phyloP scores from a whole-genome alignment of 35 echinoderm and acorn worm genomes.

The Antedon bifida region DNA sequence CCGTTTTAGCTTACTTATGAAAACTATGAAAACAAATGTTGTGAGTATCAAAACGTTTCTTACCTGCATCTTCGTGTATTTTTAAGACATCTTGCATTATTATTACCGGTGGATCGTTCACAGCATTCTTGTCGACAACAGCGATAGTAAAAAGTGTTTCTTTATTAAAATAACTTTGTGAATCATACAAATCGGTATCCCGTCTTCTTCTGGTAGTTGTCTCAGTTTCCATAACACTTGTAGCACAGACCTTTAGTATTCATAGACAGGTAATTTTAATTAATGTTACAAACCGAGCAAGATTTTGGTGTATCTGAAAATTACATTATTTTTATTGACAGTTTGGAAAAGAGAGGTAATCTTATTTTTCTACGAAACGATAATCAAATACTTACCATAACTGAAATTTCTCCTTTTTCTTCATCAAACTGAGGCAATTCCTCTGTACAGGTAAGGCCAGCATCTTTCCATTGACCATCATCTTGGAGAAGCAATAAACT shows the following conservation, averaged over 20 bases:
- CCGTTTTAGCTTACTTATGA: no score
- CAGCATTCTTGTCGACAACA: not conserved
- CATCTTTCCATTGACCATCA: no score
- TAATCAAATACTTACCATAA: no score
- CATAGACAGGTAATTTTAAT: not conserved
- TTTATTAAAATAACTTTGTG: not conserved
- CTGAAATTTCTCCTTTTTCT: no score
- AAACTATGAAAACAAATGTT: no score
- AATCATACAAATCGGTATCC: not conserved
- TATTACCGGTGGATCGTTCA: constrained; percentile 1
- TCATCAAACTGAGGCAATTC: no score
- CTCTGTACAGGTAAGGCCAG: no score
- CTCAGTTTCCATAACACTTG: not conserved
- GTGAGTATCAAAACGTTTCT: no score
- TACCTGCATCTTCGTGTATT: constrained; percentile 23
- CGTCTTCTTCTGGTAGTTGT: not conserved
- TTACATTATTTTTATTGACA: not conserved
- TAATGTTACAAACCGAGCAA: not conserved
- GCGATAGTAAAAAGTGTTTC: constrained; percentile 20
- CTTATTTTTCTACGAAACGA: not conserved
- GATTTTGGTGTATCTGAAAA: not conserved
- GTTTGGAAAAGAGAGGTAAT: no score
- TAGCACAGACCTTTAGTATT: constrained; percentile 12
- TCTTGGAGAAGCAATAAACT: no score
- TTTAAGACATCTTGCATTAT: not conserved